These are phyloP conservation scores for Drosophila kuntzei DNA, from an alignment of 2,888 invertebrate genomes.

Conservation along the genomic window DNA sequence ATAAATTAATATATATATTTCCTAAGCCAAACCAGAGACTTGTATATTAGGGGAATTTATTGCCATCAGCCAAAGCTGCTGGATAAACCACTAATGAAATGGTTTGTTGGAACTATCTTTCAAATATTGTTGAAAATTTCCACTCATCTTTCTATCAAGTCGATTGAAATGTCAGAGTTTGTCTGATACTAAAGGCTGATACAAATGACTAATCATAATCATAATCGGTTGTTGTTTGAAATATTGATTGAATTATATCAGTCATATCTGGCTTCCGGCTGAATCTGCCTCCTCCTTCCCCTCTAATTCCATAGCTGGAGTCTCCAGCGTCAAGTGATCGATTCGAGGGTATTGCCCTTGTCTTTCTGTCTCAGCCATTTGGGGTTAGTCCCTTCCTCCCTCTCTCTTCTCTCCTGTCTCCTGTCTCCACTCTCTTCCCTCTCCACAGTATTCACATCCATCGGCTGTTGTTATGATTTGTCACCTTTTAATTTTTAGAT, in stretches of 20 bases:
- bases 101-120: not conserved
- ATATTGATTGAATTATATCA: slow-evolving; percentile 22
- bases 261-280: slow-evolving; percentile 30
- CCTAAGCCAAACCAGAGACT: not conserved
- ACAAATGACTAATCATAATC: slow-evolving; percentile 24
- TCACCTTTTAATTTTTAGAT: slow-evolving; percentile 79
- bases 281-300: not conserved
- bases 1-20: not conserved
- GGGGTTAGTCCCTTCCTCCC: not conserved
- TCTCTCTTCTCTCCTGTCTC: not conserved
- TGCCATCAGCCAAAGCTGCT: not conserved
- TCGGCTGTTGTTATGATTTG: slow-evolving; percentile 73
- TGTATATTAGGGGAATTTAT: not conserved
- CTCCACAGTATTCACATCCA: slow-evolving; percentile 11
- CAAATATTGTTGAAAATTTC: not conserved
- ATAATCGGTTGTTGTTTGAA: slow-evolving; percentile 14
- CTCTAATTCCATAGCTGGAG: not conserved
- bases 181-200: slow-evolving; percentile 5
- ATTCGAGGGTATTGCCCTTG: slow-evolving; percentile 54
- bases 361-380: slow-evolving; percentile 13
- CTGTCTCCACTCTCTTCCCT: not conserved
- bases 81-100: not conserved
- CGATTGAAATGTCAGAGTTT: slow-evolving; percentile 13
- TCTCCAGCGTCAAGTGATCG: slow-evolving; percentile 15
- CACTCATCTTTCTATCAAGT: not conserved